Percentiles rank a stretch among this genome's conserved stretches.
Evolutionary conservation across 1,140 invertebrate species (phyloP).

Genomic region (Pogonomyrmex californicus): DNA sequence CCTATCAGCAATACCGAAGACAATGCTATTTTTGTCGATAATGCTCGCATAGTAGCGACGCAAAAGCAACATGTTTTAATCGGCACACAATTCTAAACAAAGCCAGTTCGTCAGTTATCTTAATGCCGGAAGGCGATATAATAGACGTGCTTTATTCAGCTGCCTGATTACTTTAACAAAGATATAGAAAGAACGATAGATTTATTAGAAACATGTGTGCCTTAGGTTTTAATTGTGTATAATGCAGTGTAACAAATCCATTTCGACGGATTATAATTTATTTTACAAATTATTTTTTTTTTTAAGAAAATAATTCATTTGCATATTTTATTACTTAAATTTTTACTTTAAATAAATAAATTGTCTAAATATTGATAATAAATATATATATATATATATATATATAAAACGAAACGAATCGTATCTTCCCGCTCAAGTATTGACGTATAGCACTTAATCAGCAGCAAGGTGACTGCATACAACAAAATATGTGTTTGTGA

Average conservation of each 20-base stretch:
- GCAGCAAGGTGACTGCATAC: no score
- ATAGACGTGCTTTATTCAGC: background rate
- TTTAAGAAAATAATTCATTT: no score
- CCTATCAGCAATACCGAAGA: background rate
- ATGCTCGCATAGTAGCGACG: background rate
- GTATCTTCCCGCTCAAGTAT: no score
- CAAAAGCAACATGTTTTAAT: slow-evolving; percentile 29
- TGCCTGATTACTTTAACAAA: slow-evolving; percentile 16
- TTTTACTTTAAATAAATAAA: background rate
- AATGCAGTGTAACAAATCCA: slow-evolving; percentile 32
- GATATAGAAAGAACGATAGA: slow-evolving; percentile 1
- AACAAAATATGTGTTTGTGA: no score
- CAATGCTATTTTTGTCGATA: slow-evolving; percentile 18
- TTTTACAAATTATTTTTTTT: background rate
- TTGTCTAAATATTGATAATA: background rate
- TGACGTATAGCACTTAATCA: no score
- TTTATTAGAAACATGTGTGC: slow-evolving; percentile 37
- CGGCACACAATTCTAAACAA: slow-evolving; percentile 10
- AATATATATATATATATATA: no score
- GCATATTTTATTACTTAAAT: no score
- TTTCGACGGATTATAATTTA: background rate
- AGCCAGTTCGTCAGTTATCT: slow-evolving; percentile 32
- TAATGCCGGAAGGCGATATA: slow-evolving; percentile 9
- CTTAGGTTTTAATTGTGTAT: slow-evolving; percentile 27
- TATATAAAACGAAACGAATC: no score